Evolutionary conservation across 2,113 vertebrate genomes (phyloP), one percentile per base, ranked within the genome.

Genomic region (Tinamus guttatus): DNA sequence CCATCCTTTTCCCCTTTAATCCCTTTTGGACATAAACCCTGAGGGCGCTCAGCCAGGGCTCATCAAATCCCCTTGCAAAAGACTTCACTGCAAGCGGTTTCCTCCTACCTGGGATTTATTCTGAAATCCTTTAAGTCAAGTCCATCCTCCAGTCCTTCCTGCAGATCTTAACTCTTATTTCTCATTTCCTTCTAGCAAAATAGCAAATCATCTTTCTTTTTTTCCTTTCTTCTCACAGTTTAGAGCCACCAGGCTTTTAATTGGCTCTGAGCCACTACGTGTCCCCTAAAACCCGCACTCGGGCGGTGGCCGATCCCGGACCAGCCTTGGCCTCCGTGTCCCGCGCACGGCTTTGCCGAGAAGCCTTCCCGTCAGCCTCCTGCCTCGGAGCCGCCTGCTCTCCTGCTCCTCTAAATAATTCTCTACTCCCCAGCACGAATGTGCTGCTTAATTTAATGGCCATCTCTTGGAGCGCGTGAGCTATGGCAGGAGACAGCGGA

Each of bases 151-250:
- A 28, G 40, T 54, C n/a, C 43, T 87, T 36, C 47, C 52, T 85
- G 82, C 81, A 93, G 90, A 88, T 93, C 80, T 71, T 58, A 52
- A 41, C 92, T 78, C 52, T 47, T 47, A 19, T 47, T 49, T 49
- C 20, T 49, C 21, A 24, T 22, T 49, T 49, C 21, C 49, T 49
- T 49, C 49, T 24, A 49, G 49, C 49, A 49, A 49, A 49, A 49
- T 22, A 22, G 21, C 47, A 49, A 11, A 4, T 49, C 49, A 49
- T 24, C 49, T 49, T 49, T 49, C 49, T 22, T 47, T 47, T n/a
- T 47, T 47, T 11, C 49, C 49, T 21, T 70, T 77, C 34, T 17
- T 13, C 24, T 87, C 30, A 9, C 41, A n/a, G 0, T 62, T 85
- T 71, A 59, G 87, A 73, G 27, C 19, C 47, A 60, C 21, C 34